A percentile compares a stretch with the other conserved stretches of the same genome.
Evolutionary conservation across 92 coral and sea anemone genomes (phyloP).

Genomic region (Phenganax stokvisi): DNA sequence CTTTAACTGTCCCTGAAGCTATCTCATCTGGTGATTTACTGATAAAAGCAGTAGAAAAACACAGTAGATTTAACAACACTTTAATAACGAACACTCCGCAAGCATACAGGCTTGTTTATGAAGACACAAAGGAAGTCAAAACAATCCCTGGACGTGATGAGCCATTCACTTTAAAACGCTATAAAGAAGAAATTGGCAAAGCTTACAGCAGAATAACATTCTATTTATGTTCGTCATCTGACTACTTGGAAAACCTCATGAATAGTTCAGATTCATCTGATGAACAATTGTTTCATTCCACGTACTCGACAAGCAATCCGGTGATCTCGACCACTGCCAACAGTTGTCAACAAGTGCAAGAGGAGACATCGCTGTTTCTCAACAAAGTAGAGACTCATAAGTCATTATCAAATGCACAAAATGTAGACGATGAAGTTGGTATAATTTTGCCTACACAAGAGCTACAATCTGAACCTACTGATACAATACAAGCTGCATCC

Average conservation of each 20-base stretch:
- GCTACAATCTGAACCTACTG: not conserved
- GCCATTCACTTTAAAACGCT: not conserved
- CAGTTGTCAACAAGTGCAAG: not conserved
- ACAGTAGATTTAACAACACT: not conserved
- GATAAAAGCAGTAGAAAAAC: conserved; percentile 7
- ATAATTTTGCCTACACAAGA: not conserved
- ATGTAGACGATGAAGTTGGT: not conserved
- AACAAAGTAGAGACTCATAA: not conserved
- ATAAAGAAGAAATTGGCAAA: too few species aligned
- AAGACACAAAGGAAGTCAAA: not conserved
- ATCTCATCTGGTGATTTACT: conserved; percentile 1
- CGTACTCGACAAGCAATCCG: not conserved
- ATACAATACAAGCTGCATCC: not conserved
- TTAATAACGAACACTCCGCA: not conserved
- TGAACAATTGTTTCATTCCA: too few species aligned
- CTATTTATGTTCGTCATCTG: conserved; percentile 1
- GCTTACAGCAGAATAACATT: not conserved
- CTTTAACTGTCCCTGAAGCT: not conserved
- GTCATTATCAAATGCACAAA: too few species aligned
- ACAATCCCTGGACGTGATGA: conserved; percentile 11
- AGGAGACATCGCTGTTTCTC: too few species aligned
- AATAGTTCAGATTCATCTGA: not conserved
- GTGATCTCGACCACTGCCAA: not conserved
- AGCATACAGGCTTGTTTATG: not conserved
- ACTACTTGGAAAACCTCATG: not conserved